These are phyloP conservation scores for Volucella inflata DNA, from an alignment of 2,888 invertebrate species.

Conservation along the genomic window DNA sequence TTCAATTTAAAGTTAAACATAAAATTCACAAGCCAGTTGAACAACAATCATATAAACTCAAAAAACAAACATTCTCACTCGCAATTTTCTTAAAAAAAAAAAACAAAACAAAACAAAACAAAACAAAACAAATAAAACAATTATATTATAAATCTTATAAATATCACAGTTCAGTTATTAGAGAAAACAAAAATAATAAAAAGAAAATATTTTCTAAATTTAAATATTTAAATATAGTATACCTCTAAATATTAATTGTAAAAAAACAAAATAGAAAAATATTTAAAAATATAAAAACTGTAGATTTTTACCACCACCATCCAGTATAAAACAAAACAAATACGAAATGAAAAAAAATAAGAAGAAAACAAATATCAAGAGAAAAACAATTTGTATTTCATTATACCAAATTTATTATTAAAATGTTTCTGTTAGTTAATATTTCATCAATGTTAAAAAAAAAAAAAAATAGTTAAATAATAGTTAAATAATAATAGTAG, in stretches of 20 bases:
- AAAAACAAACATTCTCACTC: slow-evolving; percentile 25
- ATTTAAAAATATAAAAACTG: slow-evolving; percentile 68
- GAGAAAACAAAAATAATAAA: neutral
- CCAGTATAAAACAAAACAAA: slow-evolving; percentile 53
- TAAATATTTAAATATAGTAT: slow-evolving; percentile 54
- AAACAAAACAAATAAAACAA: slow-evolving; percentile 1
- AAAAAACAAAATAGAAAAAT: slow-evolving; percentile 37
- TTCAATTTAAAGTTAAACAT: slow-evolving; percentile 54
- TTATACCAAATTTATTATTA: slow-evolving; percentile 74
- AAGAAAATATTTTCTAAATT: slow-evolving; percentile 36
- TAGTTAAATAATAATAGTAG: slow-evolving; percentile 70
- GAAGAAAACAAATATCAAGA: slow-evolving; percentile 43
- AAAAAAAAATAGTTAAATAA: slow-evolving; percentile 70
- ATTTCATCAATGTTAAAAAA: slow-evolving; percentile 67
- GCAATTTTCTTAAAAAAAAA: slow-evolving; percentile 36
- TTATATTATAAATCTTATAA: slow-evolving; percentile 22
- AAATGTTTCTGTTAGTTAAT: slow-evolving; percentile 74
- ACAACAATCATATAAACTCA: neutral
- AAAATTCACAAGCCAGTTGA: slow-evolving; percentile 42
- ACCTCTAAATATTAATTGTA: slow-evolving; percentile 46
- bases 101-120: neutral
- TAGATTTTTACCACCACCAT: slow-evolving; percentile 69
- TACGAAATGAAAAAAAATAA: no score
- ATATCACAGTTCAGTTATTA: slow-evolving; percentile 60
- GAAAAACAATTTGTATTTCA: slow-evolving; percentile 70